phyloP scores from a whole-genome alignment of 1,140 invertebrate genomes.

The Marisa cornuarietis region DNA sequence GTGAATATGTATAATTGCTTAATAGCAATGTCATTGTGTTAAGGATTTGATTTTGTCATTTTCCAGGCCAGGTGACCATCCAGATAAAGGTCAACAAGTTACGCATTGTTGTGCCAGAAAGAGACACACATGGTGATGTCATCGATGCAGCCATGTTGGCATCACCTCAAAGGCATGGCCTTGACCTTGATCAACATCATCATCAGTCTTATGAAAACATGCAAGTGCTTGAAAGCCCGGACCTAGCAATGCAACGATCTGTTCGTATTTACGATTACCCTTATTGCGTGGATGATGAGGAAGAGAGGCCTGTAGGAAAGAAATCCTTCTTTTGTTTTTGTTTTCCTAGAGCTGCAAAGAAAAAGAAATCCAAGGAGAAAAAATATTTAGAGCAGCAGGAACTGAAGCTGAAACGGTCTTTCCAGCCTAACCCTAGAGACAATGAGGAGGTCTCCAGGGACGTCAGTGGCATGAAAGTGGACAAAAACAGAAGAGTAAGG shows the following conservation, averaged over 20 bases:
- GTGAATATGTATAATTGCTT: too few species aligned
- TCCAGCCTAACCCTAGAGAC: background rate
- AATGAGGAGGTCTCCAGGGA: conserved; percentile 12
- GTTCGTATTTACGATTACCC: conserved; percentile 36
- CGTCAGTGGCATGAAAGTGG: conserved; percentile 17
- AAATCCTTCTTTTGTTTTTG: conserved; percentile 53
- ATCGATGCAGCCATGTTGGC: conserved; percentile 25
- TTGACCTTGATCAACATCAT: conserved; percentile 21
- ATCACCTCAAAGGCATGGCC: conserved; percentile 1
- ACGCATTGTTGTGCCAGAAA: conserved; percentile 41
- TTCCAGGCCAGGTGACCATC: conserved; percentile 49
- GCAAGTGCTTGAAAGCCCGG: conserved; percentile 36
- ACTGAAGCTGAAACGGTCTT: conserved; percentile 5
- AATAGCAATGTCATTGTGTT: too few species aligned
- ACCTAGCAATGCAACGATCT: conserved; percentile 21
- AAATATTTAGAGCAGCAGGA: conserved; percentile 23
- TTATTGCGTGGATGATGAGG: conserved; percentile 32
- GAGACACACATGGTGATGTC: conserved; percentile 37
- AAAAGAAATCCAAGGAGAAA: conserved; percentile 21
- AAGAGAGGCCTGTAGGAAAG: conserved; percentile 34
- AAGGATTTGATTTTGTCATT: background rate
- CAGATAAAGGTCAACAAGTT: conserved; percentile 43
- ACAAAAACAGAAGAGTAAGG: too few species aligned
- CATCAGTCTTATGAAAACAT: conserved; percentile 51
- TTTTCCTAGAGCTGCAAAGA: conserved; percentile 29